phyloP scores from a whole-genome alignment of 2,888 invertebrate genomes.

The Drosophila barbarae region DNA sequence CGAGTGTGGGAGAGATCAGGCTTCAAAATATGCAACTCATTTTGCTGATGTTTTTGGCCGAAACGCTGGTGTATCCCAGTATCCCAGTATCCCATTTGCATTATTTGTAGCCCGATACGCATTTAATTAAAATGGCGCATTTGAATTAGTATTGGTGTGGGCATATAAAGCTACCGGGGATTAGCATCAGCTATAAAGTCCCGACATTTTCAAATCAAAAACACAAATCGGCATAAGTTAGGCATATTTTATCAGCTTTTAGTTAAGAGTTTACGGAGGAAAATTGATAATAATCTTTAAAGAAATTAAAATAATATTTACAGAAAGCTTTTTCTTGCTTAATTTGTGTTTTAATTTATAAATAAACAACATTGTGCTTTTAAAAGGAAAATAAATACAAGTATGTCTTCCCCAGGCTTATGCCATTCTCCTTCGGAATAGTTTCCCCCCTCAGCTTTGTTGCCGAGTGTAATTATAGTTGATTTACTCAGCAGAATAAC shows the following conservation, averaged over 20 bases:
- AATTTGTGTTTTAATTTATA: not conserved
- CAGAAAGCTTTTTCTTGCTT: no score
- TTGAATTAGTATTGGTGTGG: constrained; percentile 34
- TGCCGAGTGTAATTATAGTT: constrained; percentile 39
- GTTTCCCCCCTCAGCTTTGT: not conserved
- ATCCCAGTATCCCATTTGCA: constrained; percentile 52
- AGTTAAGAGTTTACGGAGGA: not conserved
- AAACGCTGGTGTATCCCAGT: not conserved
- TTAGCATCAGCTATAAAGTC: constrained; percentile 30
- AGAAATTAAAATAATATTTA: not conserved
- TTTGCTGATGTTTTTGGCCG: constrained; percentile 36
- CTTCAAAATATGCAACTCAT: constrained; percentile 65
- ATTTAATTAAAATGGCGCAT: constrained; percentile 61
- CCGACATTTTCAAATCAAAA: constrained; percentile 23
- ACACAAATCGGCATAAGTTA: constrained; percentile 10
- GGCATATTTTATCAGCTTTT: not conserved
- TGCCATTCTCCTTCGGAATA: not conserved
- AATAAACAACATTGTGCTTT: not conserved
- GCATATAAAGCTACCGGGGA: constrained; percentile 15
- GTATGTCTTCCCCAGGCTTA: not conserved
- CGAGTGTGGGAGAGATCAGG: constrained; percentile 26
- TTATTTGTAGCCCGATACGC: constrained; percentile 66
- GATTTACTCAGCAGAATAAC: constrained; percentile 41
- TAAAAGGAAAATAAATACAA: not conserved
- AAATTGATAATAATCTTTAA: not conserved